phyloP scores from a whole-genome alignment of 2,797 vertebrate species.

The Ctenochaetus hawaiiensis region DNA sequence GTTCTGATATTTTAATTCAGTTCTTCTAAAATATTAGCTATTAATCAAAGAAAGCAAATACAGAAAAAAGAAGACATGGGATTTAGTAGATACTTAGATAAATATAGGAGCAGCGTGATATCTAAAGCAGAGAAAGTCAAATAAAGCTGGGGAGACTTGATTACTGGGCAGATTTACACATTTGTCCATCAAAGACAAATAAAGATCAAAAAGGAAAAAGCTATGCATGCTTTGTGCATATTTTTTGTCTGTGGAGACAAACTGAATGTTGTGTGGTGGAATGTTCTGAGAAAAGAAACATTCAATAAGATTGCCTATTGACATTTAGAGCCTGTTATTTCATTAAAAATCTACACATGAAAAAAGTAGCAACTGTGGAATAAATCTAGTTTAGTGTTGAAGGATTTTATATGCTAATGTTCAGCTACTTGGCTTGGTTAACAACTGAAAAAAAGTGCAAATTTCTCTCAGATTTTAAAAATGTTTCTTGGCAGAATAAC shows the following conservation, averaged over 20 bases:
- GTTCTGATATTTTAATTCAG: neutral
- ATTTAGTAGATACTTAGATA: neutral
- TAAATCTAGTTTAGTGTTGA: neutral
- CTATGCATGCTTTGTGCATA: neutral
- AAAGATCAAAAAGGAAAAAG: neutral
- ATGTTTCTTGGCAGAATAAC: neutral
- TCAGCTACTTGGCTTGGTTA: neutral
- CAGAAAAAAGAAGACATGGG: neutral
- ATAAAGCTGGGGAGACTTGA: neutral
- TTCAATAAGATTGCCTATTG: neutral
- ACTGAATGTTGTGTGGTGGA: neutral
- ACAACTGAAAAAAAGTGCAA: neutral
- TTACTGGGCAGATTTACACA: neutral
- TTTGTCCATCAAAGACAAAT: constrained; percentile 4
- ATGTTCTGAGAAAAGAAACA: neutral
- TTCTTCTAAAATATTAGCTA: neutral
- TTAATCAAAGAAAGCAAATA: neutral
- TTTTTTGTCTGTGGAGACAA: neutral
- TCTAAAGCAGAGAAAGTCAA: neutral
- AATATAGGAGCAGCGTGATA: neutral
- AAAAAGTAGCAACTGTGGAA: neutral
- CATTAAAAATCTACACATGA: neutral
- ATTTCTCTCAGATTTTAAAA: neutral
- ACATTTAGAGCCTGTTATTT: neutral
- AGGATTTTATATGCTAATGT: neutral